Evolutionary conservation across 1,140 invertebrate species (phyloP).

Genomic region (Acyrthosiphon pisum): DNA sequence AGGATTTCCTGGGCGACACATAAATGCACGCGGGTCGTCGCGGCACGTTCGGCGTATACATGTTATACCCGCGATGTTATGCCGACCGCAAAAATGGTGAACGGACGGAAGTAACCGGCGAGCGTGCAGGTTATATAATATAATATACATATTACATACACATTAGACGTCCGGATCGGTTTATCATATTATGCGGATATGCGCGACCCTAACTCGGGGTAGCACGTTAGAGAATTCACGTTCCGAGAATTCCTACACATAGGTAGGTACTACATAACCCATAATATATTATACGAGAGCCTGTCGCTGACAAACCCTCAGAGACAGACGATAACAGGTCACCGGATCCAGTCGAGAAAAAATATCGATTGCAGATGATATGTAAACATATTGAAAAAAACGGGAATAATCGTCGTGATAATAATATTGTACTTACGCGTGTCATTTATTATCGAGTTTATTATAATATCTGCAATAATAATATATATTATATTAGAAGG

Average conservation of each 20-base stretch:
- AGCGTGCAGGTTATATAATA: neutral
- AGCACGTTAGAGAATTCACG: neutral
- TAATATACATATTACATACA: neutral
- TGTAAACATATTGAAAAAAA: neutral
- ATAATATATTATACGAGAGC: neutral
- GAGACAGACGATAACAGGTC: neutral
- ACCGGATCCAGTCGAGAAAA: neutral
- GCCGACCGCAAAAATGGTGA: neutral
- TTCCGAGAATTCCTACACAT: neutral
- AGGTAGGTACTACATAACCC: neutral
- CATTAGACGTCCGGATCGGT: neutral
- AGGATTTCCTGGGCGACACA: neutral
- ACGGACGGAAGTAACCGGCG: neutral
- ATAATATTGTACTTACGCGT: neutral
- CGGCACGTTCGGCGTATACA: neutral
- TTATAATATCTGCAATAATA: neutral
- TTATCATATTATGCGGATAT: conserved; percentile 1
- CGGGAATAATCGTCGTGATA: neutral
- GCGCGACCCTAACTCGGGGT: neutral
- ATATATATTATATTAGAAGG: neutral
- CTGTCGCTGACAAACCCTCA: neutral
- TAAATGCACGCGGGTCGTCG: neutral
- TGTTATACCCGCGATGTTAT: neutral
- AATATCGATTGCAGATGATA: neutral
- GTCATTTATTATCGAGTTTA: too few species aligned